These are phyloP conservation scores for Teinopalpus imperialis DNA, from an alignment of 2,888 invertebrate genomes.

Conservation along the genomic window DNA sequence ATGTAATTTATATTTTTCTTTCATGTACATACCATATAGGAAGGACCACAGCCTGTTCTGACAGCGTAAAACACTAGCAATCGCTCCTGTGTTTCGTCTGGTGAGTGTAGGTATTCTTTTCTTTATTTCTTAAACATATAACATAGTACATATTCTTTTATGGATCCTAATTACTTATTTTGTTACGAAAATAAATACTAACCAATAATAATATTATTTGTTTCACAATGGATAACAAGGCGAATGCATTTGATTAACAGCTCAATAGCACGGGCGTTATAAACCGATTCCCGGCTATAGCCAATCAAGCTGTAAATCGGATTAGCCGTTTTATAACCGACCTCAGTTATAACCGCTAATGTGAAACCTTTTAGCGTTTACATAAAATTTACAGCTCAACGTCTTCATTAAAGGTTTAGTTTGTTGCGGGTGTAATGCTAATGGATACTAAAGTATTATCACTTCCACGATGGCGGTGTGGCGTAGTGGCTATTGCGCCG, in stretches of 20 bases:
- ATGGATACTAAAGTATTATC: slow-evolving; percentile 19
- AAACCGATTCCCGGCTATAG: slow-evolving; percentile 38
- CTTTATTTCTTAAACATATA: too few relatives aligned
- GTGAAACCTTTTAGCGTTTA: slow-evolving; percentile 50
- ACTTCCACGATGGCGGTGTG: too few relatives aligned
- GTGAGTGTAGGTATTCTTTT: too few relatives aligned
- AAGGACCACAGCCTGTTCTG: too few relatives aligned
- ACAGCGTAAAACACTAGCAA: too few relatives aligned
- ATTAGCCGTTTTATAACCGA: slow-evolving; percentile 35
- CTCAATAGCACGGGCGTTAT: slow-evolving; percentile 25
- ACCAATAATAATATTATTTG: slow-evolving; percentile 4
- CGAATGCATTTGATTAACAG: slow-evolving; percentile 23
- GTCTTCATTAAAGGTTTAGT: slow-evolving; percentile 36
- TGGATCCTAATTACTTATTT: too few relatives aligned
- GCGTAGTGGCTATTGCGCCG: too few relatives aligned
- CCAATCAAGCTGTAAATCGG: slow-evolving; percentile 46
- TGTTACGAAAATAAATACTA: too few relatives aligned
- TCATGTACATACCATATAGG: too few relatives aligned
- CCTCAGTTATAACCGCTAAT: slow-evolving; percentile 34
- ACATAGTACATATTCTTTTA: too few relatives aligned
- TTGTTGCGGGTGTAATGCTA: slow-evolving; percentile 29
- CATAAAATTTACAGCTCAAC: slow-evolving; percentile 48
- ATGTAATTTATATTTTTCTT: too few relatives aligned
- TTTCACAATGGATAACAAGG: slow-evolving; percentile 1
- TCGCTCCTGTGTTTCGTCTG: too few relatives aligned